Percentiles rank a stretch among this genome's conserved stretches.
Conservation (phyloP, 1,140 invertebrate genomes). For the Coelopa frigida region DNA sequence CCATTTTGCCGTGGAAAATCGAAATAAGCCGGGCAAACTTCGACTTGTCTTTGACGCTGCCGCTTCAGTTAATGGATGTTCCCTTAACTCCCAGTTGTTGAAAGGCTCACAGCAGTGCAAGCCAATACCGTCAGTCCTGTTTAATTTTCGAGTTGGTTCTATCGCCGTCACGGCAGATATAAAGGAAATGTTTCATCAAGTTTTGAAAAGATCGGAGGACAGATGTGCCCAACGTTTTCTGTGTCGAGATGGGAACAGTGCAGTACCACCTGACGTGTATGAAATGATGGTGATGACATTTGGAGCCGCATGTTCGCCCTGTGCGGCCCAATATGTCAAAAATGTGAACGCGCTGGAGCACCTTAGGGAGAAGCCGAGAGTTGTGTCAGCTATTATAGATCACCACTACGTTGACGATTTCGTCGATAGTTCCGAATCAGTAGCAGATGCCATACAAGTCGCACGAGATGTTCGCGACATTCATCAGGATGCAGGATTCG, state of each 20-base stretch:
- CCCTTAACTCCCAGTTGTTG: constrained; percentile 22
- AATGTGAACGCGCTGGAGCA: constrained; percentile 18
- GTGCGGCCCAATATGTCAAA: constrained; percentile 19
- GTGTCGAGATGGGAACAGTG: background rate
- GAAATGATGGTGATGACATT: constrained; percentile 33
- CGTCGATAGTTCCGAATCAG: background rate
- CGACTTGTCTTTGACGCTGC: constrained; percentile 26
- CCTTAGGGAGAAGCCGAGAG: too few species aligned
- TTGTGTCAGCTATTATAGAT: background rate
- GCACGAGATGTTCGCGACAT: background rate
- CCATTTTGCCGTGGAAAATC: constrained; percentile 24
- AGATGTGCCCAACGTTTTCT: background rate
- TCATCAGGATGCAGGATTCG: background rate
- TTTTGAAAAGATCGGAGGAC: background rate
- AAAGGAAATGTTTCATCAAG: constrained; percentile 6
- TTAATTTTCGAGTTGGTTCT: constrained; percentile 24
- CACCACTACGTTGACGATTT: constrained; percentile 6
- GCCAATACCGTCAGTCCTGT: constrained; percentile 22
- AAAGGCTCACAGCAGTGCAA: constrained; percentile 24
- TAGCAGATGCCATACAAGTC: background rate
- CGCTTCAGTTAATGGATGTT: constrained; percentile 14
- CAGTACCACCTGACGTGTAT: constrained; percentile 13
- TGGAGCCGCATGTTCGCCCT: constrained; percentile 27
- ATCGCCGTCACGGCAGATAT: constrained; percentile 28
- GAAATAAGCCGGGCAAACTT: constrained; percentile 23